These are phyloP conservation scores for Myocastor coypus DNA, from an alignment of 2,113 vertebrate genomes.

Conservation along the genomic window DNA sequence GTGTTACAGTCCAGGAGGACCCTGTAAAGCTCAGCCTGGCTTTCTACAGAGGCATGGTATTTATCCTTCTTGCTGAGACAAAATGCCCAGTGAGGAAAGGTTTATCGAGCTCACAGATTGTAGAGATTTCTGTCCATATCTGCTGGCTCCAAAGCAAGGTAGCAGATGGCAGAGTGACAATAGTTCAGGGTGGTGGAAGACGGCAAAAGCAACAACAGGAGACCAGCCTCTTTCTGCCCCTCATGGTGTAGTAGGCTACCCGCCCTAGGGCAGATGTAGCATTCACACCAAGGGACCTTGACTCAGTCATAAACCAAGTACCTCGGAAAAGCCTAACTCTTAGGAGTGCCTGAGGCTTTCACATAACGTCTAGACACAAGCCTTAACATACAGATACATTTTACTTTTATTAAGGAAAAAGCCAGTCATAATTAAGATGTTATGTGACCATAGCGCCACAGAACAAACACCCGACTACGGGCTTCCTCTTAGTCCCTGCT, in stretches of 20 bases:
- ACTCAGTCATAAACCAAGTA: neutral
- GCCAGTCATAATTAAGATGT: neutral
- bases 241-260: neutral
- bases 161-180: neutral
- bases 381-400: neutral
- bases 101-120: neutral
- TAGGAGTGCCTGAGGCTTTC: neutral
- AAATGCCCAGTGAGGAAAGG: neutral
- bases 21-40: neutral
- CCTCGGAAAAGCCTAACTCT: neutral
- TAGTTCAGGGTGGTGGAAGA: neutral
- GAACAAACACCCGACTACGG: neutral
- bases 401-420: slow-evolving; percentile 42
- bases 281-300: neutral
- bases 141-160: neutral
- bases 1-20: neutral
- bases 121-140: neutral
- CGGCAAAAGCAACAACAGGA: neutral
- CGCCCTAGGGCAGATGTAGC: neutral
- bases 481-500: too few species aligned
- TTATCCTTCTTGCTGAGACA: neutral
- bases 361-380: neutral
- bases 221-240: neutral
- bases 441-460: neutral
- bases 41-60: neutral